Evolutionary conservation across 2,888 invertebrate genomes (phyloP), one percentile per base, ranked within the genome.

Genomic region (Rhorus exstirpatorius): DNA sequence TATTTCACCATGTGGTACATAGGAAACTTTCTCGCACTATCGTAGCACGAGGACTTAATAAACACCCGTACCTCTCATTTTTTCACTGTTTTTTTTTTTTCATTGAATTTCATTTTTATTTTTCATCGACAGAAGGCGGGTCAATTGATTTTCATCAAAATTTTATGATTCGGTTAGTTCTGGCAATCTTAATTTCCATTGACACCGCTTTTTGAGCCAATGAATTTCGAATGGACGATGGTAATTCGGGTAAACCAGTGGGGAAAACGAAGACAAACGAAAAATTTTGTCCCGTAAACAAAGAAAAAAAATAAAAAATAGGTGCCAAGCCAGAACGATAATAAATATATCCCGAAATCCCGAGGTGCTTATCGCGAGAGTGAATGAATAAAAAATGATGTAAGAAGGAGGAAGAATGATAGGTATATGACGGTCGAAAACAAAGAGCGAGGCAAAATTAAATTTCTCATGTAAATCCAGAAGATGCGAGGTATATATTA

Each of bases 381-480:
- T 65, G 71, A 77, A 80, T 82, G 79, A 60, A 51, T 49, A n/a
- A 75, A 81, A 55, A 38, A 41, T 55, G 31, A 49, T 38, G 41
- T 4, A 51, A 72, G 53, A 63, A 51, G 10, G 74, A 63, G 58
- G 51, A 53, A 49, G 49, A 72, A 19, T 67, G 63, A 63, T 46
- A 55, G 75, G 55, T 63, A 35, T 38, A 10, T 53, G 31, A 68
- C 21, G 61, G 51, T 41, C 8, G 61, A 53, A 63, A 78, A 78
- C 78, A 78, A 78, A 78, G 78, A 82, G 58, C 38, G 79, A 75
- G 63, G 76, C 77, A 80, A 83, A 84, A 87, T 83, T 87, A 87
- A 87, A 88, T 89, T 88, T 89, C 85, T 87, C 87, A 89, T 88
- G 89, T 86, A 88, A 88, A 90, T 89, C 86, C 85, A 67, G 44